Conservation (phyloP, 2,113 vertebrate genomes). For the Ursus arctos region DNA sequence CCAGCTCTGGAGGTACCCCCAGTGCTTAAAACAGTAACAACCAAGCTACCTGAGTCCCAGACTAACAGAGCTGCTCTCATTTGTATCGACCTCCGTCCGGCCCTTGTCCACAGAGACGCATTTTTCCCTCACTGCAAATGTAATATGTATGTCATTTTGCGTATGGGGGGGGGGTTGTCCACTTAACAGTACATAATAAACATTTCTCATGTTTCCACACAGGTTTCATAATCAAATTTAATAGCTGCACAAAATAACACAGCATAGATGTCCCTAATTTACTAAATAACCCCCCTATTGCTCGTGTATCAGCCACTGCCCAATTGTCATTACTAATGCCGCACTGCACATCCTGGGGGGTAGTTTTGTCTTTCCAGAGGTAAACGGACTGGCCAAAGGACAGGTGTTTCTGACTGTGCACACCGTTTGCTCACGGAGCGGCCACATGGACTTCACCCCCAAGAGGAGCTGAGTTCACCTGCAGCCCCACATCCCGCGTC, state of each 20-base stretch:
- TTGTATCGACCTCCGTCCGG: background rate
- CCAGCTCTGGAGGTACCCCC: background rate
- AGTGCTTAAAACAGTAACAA: background rate
- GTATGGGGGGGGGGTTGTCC: background rate
- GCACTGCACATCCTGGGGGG: background rate
- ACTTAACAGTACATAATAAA: background rate
- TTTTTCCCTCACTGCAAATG: background rate
- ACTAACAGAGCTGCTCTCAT: background rate
- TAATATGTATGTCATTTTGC: background rate
- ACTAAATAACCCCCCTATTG: background rate
- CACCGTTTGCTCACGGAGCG: background rate
- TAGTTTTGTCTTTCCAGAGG: background rate
- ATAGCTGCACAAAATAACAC: background rate
- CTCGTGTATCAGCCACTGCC: background rate
- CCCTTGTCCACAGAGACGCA: background rate
- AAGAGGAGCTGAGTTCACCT: background rate
- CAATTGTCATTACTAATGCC: background rate
- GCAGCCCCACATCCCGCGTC: too few relatives aligned
- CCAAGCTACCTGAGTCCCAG: background rate
- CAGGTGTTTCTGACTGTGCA: background rate
- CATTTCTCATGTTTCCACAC: background rate
- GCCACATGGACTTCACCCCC: background rate
- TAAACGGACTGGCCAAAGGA: background rate
- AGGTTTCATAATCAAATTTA: conserved; percentile 25
- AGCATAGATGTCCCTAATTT: background rate